Conservation (phyloP, 2,888 invertebrate species). For the Diabrotica balteata region DNA sequence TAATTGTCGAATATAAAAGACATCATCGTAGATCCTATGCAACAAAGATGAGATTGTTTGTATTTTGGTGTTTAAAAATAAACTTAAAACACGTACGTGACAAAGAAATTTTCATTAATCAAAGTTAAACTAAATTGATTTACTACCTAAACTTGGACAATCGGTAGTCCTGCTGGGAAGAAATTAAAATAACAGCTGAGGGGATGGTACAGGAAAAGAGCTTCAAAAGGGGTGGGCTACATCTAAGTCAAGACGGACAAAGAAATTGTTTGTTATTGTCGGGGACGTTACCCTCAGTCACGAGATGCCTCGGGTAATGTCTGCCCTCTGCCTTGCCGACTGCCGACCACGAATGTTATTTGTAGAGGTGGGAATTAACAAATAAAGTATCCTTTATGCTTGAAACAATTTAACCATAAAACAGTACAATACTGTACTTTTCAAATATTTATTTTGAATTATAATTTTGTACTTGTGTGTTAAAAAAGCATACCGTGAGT, state of each 20-base stretch:
- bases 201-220: slow-evolving; percentile 12
- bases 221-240: neutral
- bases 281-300: slow-evolving; percentile 40
- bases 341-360: neutral
- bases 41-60: too few species aligned
- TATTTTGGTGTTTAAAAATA: too few species aligned
- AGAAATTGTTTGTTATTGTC: slow-evolving; percentile 39
- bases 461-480: too few species aligned
- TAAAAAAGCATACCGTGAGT: too few species aligned
- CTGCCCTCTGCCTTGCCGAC: slow-evolving; percentile 38
- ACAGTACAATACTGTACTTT: too few species aligned
- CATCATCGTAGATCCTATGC: too few species aligned
- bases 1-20: too few species aligned
- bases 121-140: slow-evolving; percentile 4
- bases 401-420: too few species aligned
- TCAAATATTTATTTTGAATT: too few species aligned
- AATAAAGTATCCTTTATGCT: too few species aligned
- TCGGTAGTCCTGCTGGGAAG: slow-evolving; percentile 7
- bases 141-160: too few species aligned
- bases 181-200: slow-evolving; percentile 2
- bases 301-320: slow-evolving; percentile 40
- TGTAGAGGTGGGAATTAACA: too few species aligned
- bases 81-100: neutral
- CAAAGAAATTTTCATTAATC: neutral
- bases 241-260: slow-evolving; percentile 4